Evolutionary conservation across 2,888 invertebrate species (phyloP).

Genomic region (Psylliodes chrysocephalus): DNA sequence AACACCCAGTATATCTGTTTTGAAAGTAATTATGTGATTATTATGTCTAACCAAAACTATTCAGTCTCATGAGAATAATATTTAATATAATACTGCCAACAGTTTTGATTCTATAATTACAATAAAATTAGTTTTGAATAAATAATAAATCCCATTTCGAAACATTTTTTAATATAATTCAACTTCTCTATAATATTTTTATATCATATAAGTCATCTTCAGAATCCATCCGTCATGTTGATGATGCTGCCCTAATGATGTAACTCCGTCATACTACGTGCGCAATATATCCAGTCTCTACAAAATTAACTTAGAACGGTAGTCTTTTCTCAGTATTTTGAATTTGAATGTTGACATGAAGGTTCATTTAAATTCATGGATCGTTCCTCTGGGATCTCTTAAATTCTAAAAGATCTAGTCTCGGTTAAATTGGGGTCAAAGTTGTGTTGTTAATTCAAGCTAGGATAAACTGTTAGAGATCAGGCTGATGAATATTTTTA

Average conservation of each 20-base stretch:
- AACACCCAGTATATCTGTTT: too few species aligned
- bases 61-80: too few species aligned
- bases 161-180: too few species aligned
- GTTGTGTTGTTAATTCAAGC: conserved; percentile 4
- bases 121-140: too few species aligned
- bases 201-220: background rate
- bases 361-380: conserved; percentile 7
- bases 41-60: too few species aligned
- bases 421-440: conserved; percentile 9
- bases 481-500: background rate
- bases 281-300: too few species aligned
- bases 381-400: background rate
- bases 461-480: background rate
- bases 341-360: conserved; percentile 5
- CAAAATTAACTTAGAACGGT: background rate
- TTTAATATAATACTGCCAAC: too few species aligned
- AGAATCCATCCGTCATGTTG: background rate
- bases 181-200: too few species aligned
- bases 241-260: conserved; percentile 2
- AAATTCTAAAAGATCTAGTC: conserved; percentile 7
- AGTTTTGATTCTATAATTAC: too few species aligned
- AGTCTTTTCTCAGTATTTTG: conserved; percentile 3
- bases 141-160: too few species aligned
- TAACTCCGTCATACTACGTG: background rate
- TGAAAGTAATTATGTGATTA: too few species aligned